Evolutionary conservation across 2,113 vertebrate genomes (phyloP).

Genomic region (Leucopsar rothschildi): DNA sequence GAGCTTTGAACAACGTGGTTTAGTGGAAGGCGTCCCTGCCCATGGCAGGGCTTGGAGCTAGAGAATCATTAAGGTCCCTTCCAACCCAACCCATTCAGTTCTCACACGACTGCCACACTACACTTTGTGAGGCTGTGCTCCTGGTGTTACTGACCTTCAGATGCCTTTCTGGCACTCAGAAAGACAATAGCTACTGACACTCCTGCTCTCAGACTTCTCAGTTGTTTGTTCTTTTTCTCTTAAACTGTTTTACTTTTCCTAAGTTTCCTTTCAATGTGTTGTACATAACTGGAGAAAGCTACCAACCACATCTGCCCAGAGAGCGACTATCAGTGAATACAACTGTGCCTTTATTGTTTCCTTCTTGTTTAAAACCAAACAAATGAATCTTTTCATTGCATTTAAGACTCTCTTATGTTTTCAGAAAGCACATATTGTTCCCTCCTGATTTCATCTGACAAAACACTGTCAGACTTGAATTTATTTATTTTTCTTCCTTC

Average conservation of each 20-base stretch:
- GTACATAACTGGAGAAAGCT: background rate
- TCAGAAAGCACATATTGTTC: background rate
- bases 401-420: background rate
- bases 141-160: background rate
- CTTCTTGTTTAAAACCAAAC: background rate
- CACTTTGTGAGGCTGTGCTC: background rate
- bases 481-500: background rate
- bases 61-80: background rate
- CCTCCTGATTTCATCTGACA: background rate
- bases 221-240: background rate
- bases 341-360: background rate
- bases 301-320: background rate
- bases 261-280: background rate
- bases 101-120: background rate
- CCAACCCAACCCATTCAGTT: background rate
- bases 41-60: background rate
- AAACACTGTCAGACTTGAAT: background rate
- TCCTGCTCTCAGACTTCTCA: background rate
- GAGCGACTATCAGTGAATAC: background rate
- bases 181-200: background rate
- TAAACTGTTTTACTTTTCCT: background rate
- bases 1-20: fast-evolving
- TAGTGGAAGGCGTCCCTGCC: background rate
- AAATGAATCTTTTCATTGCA: background rate
- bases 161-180: background rate